A percentile compares a stretch with the other conserved stretches of the same genome.
Evolutionary conservation across 2,888 invertebrate genomes (phyloP).

Genomic region (Leptogaster cylindrica): DNA sequence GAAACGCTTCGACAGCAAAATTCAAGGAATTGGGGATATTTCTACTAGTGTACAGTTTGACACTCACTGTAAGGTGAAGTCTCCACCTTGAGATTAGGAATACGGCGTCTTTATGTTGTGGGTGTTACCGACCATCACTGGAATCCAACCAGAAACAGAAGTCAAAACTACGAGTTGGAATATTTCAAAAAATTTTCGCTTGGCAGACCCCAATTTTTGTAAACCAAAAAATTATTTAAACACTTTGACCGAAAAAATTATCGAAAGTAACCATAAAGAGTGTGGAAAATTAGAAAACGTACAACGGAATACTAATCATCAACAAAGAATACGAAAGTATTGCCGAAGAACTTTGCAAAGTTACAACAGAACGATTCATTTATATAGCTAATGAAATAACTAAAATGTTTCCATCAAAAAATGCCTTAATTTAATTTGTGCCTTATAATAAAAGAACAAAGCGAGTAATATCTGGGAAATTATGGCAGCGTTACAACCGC

Average conservation of each 20-base stretch:
- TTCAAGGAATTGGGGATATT: no score
- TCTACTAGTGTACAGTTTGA: no score
- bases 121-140: no score
- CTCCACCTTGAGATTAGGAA: no score
- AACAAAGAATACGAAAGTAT: slow-evolving; percentile 9
- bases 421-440: background rate
- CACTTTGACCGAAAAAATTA: background rate
- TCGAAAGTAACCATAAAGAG: background rate
- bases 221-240: slow-evolving; percentile 2
- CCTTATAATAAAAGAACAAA: background rate
- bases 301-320: background rate
- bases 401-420: background rate
- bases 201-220: no score
- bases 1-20: no score
- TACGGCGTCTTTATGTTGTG: no score
- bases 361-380: slow-evolving; percentile 4
- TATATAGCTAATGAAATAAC: background rate
- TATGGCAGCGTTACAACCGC: background rate
- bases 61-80: no score
- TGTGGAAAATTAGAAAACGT: slow-evolving; percentile 6
- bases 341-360: background rate
- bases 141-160: no score
- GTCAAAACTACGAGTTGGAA: no score
- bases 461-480: background rate
- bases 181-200: no score